Base-by-base conservation (phyloP, 2,113 vertebrate genomes). In the Otolemur garnettii region DNA sequence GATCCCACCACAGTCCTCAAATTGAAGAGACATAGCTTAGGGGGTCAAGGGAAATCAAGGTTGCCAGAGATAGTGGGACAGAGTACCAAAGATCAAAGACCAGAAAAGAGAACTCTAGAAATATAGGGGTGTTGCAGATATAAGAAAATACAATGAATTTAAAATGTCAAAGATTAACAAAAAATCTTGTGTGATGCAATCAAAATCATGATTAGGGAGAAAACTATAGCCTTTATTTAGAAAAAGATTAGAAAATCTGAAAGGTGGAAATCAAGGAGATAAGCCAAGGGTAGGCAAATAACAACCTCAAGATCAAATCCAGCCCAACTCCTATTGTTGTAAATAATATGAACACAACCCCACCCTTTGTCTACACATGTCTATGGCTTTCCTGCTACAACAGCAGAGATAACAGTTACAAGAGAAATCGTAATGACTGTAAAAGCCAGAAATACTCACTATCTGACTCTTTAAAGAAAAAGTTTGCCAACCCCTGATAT, bases 141-240 rank as follows among this genome's bases (percentile, higher is more conserved):
- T 78, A 33, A 84, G 59, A 90, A 89, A 72, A 82, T 24, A 71
- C 21, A 69, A 0, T 90, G 21, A 78, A 83, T 6, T 90, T 35
- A 38, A 82, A 64, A 88, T 42, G 78, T 45, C 50, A 68, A 90
- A 88, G 8, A 93, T 82, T 77, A 69, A 88, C 38, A 87, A 87
- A 82, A 88, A 90, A 68, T 45, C 50, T 42, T 30, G 11, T 53
- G 71, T 94, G 35, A 50, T 38, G 4, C 13, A 84, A 55, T 30
- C 12, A 91, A 90, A 90, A 72, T 85, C 62, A 84, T 30, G 71
- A 75, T 74, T 38, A 53, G 33, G 77, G 12, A 57, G 38, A 68
- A 53, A 53, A 38, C 55, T 66, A 11, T 30, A 94, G 55, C 8
- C 35, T 78, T 78, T 28, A 90, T 21, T 60, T 19, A 60, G 35